Evolutionary conservation across 2,888 invertebrate species (phyloP).

Genomic region (Rotaria socialis): DNA sequence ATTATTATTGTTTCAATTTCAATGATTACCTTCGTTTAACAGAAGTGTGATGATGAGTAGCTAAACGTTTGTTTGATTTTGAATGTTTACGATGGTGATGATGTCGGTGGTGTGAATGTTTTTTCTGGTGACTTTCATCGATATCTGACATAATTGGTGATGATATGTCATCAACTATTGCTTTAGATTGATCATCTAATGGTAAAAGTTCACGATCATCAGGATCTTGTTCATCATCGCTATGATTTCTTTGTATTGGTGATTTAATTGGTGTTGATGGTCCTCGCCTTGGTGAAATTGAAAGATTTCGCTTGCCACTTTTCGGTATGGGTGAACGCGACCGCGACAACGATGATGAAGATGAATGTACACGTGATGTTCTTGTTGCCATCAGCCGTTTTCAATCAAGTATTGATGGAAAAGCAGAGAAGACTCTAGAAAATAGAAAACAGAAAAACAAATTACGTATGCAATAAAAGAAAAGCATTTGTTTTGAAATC

Average conservation of each 20-base stretch:
- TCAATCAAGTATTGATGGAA: background rate
- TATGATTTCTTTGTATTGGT: background rate
- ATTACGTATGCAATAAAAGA: background rate
- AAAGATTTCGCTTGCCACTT: background rate
- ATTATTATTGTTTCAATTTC: too few species aligned
- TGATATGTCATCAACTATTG: background rate
- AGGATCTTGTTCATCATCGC: background rate
- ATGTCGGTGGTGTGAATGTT: background rate
- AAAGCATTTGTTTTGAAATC: background rate
- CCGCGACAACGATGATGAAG: background rate
- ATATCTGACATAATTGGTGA: background rate
- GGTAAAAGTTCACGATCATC: background rate
- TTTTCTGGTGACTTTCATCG: background rate
- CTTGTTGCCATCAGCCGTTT: conserved; percentile 11
- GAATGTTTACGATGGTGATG: conserved; percentile 10
- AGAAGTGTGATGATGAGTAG: background rate
- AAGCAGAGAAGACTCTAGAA: background rate
- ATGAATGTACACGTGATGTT: background rate
- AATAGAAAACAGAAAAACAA: background rate
- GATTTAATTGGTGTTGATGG: background rate
- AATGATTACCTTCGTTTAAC: background rate
- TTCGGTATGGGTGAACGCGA: conserved; percentile 19
- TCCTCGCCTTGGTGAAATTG: background rate
- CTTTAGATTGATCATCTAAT: background rate
- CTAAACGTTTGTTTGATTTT: conserved; percentile 6